Evolutionary conservation across 2,797 vertebrate species (phyloP).

Genomic region (Jordanella pulchra): DNA sequence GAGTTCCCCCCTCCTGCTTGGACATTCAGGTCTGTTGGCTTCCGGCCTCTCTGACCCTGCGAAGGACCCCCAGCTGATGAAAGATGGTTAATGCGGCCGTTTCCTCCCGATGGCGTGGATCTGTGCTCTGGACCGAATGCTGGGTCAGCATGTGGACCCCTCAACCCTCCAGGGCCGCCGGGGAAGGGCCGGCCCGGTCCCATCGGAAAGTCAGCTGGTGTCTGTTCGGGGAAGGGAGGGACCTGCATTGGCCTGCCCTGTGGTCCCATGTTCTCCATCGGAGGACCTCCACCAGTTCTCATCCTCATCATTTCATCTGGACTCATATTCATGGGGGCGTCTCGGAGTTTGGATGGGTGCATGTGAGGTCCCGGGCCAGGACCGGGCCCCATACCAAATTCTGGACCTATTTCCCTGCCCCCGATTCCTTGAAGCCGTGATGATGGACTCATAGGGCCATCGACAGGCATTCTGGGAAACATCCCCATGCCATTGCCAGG

Average conservation of each 20-base stretch:
- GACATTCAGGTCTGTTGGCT: slow-evolving; percentile 93
- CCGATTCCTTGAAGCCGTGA: slow-evolving; percentile 93
- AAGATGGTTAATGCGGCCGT: slow-evolving; percentile 95
- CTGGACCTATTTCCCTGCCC: slow-evolving; percentile 86
- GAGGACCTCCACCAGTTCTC: slow-evolving; percentile 83
- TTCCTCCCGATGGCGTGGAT: slow-evolving; percentile 84
- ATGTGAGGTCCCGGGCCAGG: slow-evolving; percentile 89
- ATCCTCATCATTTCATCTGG: slow-evolving; percentile 85
- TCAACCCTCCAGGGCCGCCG: slow-evolving; percentile 82
- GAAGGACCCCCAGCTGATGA: slow-evolving; percentile 86
- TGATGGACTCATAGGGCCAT: slow-evolving; percentile 96
- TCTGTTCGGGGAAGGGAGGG: slow-evolving; percentile 89
- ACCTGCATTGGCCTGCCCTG: slow-evolving; percentile 94
- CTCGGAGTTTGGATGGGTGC: slow-evolving; percentile 93
- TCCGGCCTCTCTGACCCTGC: slow-evolving; percentile 88
- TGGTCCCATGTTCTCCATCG: slow-evolving; percentile 78
- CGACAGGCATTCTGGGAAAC: slow-evolving; percentile 93
- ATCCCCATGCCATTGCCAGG: slow-evolving; percentile 89
- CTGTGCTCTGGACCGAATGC: slow-evolving; percentile 94
- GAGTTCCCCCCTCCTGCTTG: slow-evolving; percentile 92
- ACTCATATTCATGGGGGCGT: slow-evolving; percentile 87
- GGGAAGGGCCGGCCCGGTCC: slow-evolving; percentile 90
- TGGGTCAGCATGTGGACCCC: slow-evolving; percentile 88
- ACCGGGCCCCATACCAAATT: slow-evolving; percentile 91
- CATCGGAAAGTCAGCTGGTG: slow-evolving; percentile 91